A percentile compares a stretch with the other conserved stretches of the same genome.
phyloP scores from a whole-genome alignment of 1,140 invertebrate genomes.

The Zaprionus camerounensis region DNA sequence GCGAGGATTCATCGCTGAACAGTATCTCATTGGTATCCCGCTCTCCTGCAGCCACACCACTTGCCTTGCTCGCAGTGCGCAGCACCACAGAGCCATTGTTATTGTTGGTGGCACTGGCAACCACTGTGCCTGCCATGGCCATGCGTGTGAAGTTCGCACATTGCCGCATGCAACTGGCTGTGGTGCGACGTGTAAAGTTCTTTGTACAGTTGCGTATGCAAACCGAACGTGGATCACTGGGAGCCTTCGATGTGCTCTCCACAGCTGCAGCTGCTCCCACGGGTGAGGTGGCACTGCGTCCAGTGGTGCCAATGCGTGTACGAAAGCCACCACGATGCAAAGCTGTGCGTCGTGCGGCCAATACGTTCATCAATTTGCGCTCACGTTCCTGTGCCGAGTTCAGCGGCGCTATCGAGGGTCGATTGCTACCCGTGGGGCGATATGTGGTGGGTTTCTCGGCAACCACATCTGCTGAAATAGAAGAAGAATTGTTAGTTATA shows the following conservation, averaged over 20 bases:
- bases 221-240: conserved; percentile 73
- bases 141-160: conserved; percentile 77
- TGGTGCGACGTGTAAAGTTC: conserved; percentile 82
- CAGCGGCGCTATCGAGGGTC: conserved; percentile 60
- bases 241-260: conserved; percentile 75
- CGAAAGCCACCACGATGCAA: conserved; percentile 83
- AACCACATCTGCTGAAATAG: conserved; percentile 58
- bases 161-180: conserved; percentile 80
- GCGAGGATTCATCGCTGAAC: conserved; percentile 81
- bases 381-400: conserved; percentile 83
- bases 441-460: conserved; percentile 74
- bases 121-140: conserved; percentile 59
- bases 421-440: conserved; percentile 52
- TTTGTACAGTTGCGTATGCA: conserved; percentile 83
- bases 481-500: neutral
- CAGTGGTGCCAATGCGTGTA: conserved; percentile 80
- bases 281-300: conserved; percentile 62
- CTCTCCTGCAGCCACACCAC: conserved; percentile 33
- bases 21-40: conserved; percentile 81
- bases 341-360: conserved; percentile 85
- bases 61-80: conserved; percentile 24
- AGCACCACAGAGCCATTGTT: conserved; percentile 43
- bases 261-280: conserved; percentile 48
- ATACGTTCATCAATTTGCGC: conserved; percentile 85
- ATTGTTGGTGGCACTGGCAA: conserved; percentile 16